Percentiles rank a stretch among this genome's conserved stretches.
Evolutionary conservation across 2,113 vertebrate species (phyloP).

Genomic region (Gasterosteus aculeatus): DNA sequence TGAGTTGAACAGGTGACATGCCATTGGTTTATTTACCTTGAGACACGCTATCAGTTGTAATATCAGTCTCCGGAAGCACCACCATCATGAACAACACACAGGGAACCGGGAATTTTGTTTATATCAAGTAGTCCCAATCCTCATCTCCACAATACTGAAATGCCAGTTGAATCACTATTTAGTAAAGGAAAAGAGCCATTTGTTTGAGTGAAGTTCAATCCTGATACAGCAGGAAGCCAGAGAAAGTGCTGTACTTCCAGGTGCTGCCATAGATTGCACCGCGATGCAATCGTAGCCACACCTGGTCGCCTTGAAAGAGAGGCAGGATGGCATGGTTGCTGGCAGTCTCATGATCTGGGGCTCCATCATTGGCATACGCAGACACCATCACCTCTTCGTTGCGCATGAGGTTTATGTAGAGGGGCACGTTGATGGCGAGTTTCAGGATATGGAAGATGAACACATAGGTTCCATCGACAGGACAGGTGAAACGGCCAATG

Average conservation of each 20-base stretch:
- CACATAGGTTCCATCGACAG: slow-evolving; percentile 92
- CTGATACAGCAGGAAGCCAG: slow-evolving; percentile 96
- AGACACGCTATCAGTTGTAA: slow-evolving; percentile 5
- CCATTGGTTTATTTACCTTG: slow-evolving; percentile 12
- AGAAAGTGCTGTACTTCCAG: slow-evolving; percentile 99
- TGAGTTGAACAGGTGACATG: slow-evolving; percentile 1
- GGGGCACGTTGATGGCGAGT: slow-evolving; percentile 94
- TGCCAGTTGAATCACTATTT: slow-evolving; percentile 41
- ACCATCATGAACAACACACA: slow-evolving; percentile 6
- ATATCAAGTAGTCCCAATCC: slow-evolving; percentile 6
- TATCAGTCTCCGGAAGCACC: slow-evolving; percentile 9
- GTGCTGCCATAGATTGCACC: slow-evolving; percentile 98
- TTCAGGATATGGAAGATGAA: slow-evolving; percentile 99
- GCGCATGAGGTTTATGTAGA: slow-evolving; percentile 98
- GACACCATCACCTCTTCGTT: slow-evolving; percentile 97
- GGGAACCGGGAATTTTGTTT: slow-evolving; percentile 1
- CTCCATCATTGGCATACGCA: slow-evolving; percentile 95
- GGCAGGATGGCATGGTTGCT: slow-evolving; percentile 95
- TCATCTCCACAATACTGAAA: slow-evolving; percentile 4
- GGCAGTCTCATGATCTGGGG: slow-evolving; percentile 96
- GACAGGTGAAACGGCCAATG: slow-evolving; percentile 92
- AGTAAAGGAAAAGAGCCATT: slow-evolving; percentile 42
- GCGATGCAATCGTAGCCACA: slow-evolving; percentile 94
- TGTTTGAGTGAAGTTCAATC: slow-evolving; percentile 81
- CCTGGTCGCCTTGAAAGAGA: slow-evolving; percentile 94